Percentiles rank a stretch among this genome's conserved stretches.
Evolutionary conservation across 2,113 vertebrate species (phyloP).

Genomic region (Zosterops borbonicus): DNA sequence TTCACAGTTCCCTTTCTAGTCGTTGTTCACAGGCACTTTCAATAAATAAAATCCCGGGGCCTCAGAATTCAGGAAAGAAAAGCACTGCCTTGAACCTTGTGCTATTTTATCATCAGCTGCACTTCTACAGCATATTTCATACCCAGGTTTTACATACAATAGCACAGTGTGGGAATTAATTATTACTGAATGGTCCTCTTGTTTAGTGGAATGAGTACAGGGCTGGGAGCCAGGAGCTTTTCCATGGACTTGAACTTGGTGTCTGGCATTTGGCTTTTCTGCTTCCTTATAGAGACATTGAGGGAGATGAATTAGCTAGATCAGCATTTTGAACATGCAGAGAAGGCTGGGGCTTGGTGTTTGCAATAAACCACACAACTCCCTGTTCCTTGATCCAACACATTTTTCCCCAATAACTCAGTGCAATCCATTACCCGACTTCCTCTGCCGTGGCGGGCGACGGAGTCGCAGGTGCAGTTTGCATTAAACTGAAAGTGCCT

Average conservation of each 20-base stretch:
- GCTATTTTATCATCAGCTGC: conserved; percentile 1
- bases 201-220: conserved; percentile 45
- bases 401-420: conserved; percentile 3
- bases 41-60: background rate
- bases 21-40: background rate
- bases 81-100: background rate
- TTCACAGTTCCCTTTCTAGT: background rate
- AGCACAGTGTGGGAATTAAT: conserved; percentile 60
- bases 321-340: conserved; percentile 45
- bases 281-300: conserved; percentile 59
- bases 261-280: conserved; percentile 59
- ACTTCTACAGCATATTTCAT: conserved; percentile 8
- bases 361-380: conserved; percentile 19
- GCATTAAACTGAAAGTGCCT: background rate
- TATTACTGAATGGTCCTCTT: conserved; percentile 53
- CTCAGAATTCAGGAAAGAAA: background rate
- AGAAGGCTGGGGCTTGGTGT: background rate
- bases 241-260: conserved; percentile 43
- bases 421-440: background rate
- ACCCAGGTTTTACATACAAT: conserved; percentile 64
- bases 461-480: background rate
- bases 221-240: conserved; percentile 55
- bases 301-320: conserved; percentile 48
- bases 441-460: background rate
- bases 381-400: background rate